These are phyloP conservation scores for Tillus elongatus DNA, from an alignment of 2,888 invertebrate species.

Conservation along the genomic window DNA sequence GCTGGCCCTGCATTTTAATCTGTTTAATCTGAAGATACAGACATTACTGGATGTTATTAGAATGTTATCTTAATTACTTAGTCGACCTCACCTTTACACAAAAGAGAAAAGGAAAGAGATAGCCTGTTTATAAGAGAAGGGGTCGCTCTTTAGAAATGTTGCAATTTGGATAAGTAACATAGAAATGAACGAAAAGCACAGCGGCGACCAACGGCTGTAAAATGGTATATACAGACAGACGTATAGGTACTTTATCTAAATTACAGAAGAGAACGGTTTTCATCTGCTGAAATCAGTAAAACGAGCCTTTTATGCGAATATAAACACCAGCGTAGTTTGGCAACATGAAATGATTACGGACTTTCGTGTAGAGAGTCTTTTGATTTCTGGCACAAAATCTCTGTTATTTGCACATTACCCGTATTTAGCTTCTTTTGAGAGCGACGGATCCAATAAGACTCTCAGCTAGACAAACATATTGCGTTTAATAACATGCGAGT, in stretches of 20 bases:
- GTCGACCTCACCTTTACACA: too few relatives aligned
- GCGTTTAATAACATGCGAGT: too few relatives aligned
- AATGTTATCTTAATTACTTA: too few relatives aligned
- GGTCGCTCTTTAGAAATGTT: constrained; percentile 27
- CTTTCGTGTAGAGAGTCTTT: constrained; percentile 4
- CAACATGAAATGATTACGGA: constrained; percentile 5
- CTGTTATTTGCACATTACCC: background rate
- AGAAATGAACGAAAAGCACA: constrained; percentile 27
- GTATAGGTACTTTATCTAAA: constrained; percentile 32
- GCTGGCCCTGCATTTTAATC: too few relatives aligned
- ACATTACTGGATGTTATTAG: too few relatives aligned
- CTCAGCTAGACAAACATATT: too few relatives aligned
- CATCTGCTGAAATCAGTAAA: constrained; percentile 5
- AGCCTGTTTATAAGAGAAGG: too few relatives aligned
- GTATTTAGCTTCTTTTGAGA: too few relatives aligned
- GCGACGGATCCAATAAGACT: too few relatives aligned
- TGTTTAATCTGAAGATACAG: too few relatives aligned
- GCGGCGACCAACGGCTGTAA: constrained; percentile 19
- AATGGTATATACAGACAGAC: constrained; percentile 23
- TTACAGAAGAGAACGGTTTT: constrained; percentile 28
- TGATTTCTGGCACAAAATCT: background rate
- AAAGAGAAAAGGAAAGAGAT: too few relatives aligned
- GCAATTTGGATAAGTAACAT: constrained; percentile 36
- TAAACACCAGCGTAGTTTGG: background rate
- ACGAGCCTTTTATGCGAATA: constrained; percentile 6